These are phyloP conservation scores for Axea sp. DNA, from an alignment of 2,888 invertebrate species.

Conservation along the genomic window DNA sequence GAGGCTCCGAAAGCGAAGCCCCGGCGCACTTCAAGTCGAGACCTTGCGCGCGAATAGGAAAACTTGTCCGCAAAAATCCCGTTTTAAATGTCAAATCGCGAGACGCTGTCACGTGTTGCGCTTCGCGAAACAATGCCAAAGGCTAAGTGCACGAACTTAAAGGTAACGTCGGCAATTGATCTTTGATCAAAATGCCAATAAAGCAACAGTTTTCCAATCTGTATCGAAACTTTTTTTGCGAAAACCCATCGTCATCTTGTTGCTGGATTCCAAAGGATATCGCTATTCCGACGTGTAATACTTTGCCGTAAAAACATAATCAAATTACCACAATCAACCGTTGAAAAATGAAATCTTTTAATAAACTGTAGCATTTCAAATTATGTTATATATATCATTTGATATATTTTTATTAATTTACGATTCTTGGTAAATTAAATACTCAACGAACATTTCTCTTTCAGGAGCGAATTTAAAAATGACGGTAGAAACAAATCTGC, in stretches of 20 bases:
- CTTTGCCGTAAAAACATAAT: too few relatives aligned
- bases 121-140: constrained; percentile 51
- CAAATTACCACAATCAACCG: too few relatives aligned
- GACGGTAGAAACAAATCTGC: too few relatives aligned
- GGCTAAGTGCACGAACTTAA: constrained; percentile 42
- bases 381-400: too few relatives aligned
- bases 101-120: constrained; percentile 36
- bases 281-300: too few relatives aligned
- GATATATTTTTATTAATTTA: too few relatives aligned
- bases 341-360: too few relatives aligned
- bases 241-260: neutral
- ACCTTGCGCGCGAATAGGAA: constrained; percentile 56
- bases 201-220: constrained; percentile 53
- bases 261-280: neutral
- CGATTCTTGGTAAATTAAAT: too few relatives aligned
- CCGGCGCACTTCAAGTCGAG: constrained; percentile 23
- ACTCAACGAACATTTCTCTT: too few relatives aligned
- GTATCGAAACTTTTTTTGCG: constrained; percentile 33
- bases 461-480: too few relatives aligned
- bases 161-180: constrained; percentile 39
- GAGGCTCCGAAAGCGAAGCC: constrained; percentile 49
- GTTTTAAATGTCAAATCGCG: constrained; percentile 54
- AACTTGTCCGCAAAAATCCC: constrained; percentile 55
- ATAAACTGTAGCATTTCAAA: too few relatives aligned
- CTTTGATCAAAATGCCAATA: constrained; percentile 55